Base-by-base conservation (phyloP, 2,113 vertebrate species). In the Clupea harengus region DNA sequence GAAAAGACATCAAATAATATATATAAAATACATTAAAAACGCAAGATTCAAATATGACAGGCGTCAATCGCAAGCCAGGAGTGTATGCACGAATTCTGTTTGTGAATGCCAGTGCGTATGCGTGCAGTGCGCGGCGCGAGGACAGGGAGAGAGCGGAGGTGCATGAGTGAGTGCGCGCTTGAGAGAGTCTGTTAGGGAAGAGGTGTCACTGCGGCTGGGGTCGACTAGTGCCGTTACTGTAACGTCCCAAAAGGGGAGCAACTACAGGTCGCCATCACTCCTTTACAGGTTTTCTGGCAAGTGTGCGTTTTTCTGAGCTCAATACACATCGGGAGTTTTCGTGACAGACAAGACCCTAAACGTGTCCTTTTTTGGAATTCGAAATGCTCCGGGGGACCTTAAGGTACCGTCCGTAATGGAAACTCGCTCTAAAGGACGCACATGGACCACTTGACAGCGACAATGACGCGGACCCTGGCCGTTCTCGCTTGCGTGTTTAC, bases 391-490 rank as follows among this genome's bases (percentile, higher is more conserved):
- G 64, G 67, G 47, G 89, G 86, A 81, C 82, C 87, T 83, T 82
- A 52, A 81, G 45, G 82, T 87, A 67, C 81, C 44, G 81, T 87
- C 85, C 86, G 89, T 84, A 32, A 81, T 81, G 86, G 85, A 85
- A 84, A 87, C 89, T 82, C 50, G 72, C 57, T 80, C 75, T 5
- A 64, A 64, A 64, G 84, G 46, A 54, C 72, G 86, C 85, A 85
- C 22, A 83, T 50, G 54, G 89, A 93, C 44, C 86, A 87, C 87
- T 92, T 91, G 91, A 82, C 92, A 89, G 84, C 83, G 88, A 81
- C 82, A 91, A 95, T 95, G 94, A 93, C 83, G 88, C 88, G 88
- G 80, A 82, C 82, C 88, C 87, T 94, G 25, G 75, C 88, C 85
- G 82, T 92, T 81, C 85, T 94, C 89, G 90, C 89, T 82, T 94